Conservation (phyloP, 1,140 invertebrate genomes). For the Tribolium madens region DNA sequence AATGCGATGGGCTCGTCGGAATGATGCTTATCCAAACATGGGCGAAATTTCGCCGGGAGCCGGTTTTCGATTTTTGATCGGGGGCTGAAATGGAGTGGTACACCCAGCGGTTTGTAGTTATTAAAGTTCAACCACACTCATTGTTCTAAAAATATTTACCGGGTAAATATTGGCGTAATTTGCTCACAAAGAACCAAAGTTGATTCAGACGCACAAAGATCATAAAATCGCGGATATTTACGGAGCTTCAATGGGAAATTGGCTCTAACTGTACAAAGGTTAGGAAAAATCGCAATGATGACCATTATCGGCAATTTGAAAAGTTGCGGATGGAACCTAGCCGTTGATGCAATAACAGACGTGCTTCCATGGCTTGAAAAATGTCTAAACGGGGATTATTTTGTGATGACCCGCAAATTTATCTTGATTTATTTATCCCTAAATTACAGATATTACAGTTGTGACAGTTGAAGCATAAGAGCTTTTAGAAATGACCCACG, state of each 20-base stretch:
- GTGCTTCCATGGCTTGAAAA: conserved; percentile 15
- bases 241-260: neutral
- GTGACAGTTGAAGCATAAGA: conserved; percentile 11
- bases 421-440: conserved; percentile 18
- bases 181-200: conserved; percentile 24
- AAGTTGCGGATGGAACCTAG: neutral
- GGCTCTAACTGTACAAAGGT: neutral
- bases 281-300: neutral
- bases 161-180: conserved; percentile 34
- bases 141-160: conserved; percentile 29
- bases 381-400: conserved; percentile 37
- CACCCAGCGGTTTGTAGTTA: neutral
- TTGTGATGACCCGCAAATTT: conserved; percentile 21
- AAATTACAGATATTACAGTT: conserved; percentile 7
- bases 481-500: neutral
- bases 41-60: too few species aligned
- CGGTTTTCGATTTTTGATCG: neutral
- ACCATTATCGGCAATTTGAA: conserved; percentile 10
- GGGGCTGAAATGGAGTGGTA: conserved; percentile 9
- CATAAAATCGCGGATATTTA: conserved; percentile 19
- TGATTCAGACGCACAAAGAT: conserved; percentile 37
- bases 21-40: conserved; percentile 5
- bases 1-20: conserved; percentile 18
- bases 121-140: conserved; percentile 36
- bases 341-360: conserved; percentile 16